Conservation (phyloP, 2,113 vertebrate genomes). For the Menura novaehollandiae region DNA sequence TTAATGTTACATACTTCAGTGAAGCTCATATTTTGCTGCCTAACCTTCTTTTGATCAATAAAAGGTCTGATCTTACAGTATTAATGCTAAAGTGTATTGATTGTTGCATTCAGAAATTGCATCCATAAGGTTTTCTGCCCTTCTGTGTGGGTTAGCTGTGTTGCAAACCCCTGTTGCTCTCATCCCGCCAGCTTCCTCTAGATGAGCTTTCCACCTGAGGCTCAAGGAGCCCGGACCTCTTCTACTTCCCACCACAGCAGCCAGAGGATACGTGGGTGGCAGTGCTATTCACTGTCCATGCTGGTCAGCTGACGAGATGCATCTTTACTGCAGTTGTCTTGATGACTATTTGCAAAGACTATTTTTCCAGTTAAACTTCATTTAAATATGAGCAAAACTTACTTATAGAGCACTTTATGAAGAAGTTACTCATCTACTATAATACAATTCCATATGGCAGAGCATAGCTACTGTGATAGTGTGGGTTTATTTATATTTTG, state of each 20-base stretch:
- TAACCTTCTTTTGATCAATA: neutral
- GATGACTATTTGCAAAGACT: neutral
- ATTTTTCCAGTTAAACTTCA: neutral
- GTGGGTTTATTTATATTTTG: constrained; percentile 27
- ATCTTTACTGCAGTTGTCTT: neutral
- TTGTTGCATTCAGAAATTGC: neutral
- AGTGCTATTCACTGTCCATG: rapidly evolving
- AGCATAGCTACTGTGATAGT: neutral
- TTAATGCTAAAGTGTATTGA: neutral
- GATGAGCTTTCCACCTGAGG: neutral
- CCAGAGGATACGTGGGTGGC: neutral
- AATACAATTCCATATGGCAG: constrained; percentile 7
- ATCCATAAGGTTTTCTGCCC: neutral
- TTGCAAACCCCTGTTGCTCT: rapidly evolving
- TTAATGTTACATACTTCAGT: neutral
- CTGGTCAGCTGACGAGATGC: neutral
- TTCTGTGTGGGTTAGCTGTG: neutral
- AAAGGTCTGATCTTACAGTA: neutral
- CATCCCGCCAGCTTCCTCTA: neutral
- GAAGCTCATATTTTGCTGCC: neutral
- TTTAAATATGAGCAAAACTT: neutral
- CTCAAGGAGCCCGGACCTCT: rapidly evolving
- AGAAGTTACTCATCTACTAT: neutral
- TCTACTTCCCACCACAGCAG: neutral
- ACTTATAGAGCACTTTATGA: neutral